phyloP scores from a whole-genome alignment of 2,113 vertebrate species.

The Peromyscus maniculatus region DNA sequence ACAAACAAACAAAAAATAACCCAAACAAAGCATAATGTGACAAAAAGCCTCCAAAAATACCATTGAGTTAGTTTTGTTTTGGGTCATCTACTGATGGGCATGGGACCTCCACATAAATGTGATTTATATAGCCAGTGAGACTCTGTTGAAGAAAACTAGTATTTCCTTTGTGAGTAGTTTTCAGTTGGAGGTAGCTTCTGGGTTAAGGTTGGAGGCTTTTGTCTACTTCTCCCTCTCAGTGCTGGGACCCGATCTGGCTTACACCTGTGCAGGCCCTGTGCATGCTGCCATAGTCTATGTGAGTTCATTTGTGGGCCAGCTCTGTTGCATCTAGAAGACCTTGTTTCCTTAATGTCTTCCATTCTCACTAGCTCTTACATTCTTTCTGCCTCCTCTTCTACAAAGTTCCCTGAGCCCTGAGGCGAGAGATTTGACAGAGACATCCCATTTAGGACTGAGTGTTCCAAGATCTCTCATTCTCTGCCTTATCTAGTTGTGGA shows the following conservation, averaged over 20 bases:
- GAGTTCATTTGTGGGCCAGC: too few relatives aligned
- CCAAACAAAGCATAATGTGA: not conserved
- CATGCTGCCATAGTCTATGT: too few relatives aligned
- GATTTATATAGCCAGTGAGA: not conserved
- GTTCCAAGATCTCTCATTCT: not conserved
- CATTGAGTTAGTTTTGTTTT: not conserved
- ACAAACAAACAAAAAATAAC: not conserved
- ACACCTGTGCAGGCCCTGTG: not conserved
- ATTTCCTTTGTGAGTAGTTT: not conserved
- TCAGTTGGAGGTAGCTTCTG: not conserved
- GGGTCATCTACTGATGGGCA: not conserved
- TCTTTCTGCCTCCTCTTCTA: not conserved
- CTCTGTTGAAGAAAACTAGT: not conserved
- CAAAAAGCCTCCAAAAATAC: not conserved
- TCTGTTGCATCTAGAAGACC: too few relatives aligned
- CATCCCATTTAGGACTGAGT: not conserved
- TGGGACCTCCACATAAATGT: not conserved
- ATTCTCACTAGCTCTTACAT: not conserved
- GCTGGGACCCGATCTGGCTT: not conserved
- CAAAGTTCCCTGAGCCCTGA: not conserved
- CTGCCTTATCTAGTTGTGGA: not conserved
- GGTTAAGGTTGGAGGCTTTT: not conserved
- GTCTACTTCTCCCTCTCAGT: not conserved
- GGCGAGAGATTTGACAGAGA: not conserved
- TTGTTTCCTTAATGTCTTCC: not conserved